Percentiles rank a stretch among this genome's conserved stretches.
Conservation (phyloP, 2,113 vertebrate genomes). For the Bos indicus region DNA sequence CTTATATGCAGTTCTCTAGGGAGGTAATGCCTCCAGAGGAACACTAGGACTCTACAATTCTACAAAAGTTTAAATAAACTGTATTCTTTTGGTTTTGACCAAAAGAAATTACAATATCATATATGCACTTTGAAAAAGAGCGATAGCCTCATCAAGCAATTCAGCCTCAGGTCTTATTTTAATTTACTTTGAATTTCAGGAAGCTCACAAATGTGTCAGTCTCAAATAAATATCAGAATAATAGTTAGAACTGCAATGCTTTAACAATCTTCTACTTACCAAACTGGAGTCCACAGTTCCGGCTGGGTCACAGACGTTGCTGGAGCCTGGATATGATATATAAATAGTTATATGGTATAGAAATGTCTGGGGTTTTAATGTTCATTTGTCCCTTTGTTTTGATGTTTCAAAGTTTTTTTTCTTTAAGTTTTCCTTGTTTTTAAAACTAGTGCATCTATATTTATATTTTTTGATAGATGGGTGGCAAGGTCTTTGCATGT, state of each 20-base stretch:
- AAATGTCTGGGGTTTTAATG: not conserved
- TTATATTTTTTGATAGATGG: not conserved
- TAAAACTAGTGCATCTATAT: not conserved
- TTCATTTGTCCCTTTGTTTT: not conserved
- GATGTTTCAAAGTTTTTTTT: not conserved
- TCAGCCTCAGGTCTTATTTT: not conserved
- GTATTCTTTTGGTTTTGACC: not conserved
- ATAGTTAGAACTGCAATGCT: not conserved
- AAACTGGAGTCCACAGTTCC: constrained; percentile 80
- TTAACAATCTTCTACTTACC: constrained; percentile 79
- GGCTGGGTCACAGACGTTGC: constrained; percentile 80
- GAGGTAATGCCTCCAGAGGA: not conserved
- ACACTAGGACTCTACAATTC: not conserved
- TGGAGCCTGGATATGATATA: constrained; percentile 67
- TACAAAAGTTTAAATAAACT: not conserved
- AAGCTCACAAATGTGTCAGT: not conserved
- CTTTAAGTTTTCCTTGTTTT: not conserved
- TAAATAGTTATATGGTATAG: not conserved
- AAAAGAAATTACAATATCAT: not conserved
- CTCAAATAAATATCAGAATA: not conserved
- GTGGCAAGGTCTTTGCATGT: not conserved
- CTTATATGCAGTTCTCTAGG: not conserved
- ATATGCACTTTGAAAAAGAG: not conserved
- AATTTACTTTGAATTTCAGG: not conserved
- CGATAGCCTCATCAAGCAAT: not conserved